Base-by-base conservation (phyloP, 2,797 vertebrate species). In the Pseudochirops corinnae region DNA sequence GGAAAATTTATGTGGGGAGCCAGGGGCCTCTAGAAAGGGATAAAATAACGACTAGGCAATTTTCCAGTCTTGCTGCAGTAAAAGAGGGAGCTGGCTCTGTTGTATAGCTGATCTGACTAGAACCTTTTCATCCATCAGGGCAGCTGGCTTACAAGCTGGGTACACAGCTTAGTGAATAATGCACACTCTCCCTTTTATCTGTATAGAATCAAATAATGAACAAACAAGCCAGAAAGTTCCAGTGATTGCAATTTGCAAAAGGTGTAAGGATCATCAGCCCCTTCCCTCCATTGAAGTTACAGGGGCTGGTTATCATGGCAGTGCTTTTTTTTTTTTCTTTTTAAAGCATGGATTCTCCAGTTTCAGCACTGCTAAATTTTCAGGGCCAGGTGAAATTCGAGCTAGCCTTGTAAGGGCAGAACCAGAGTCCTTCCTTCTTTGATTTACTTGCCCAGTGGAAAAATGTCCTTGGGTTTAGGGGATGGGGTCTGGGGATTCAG, bases 301-400 rank as follows among this genome's bases (percentile, higher is more conserved):
- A 95, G 96, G 60, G 93, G 82, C 50, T 92, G 90, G 33, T 93
- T 96, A 97, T 94, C 5, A 91, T 12, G 58, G 18, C 91, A 46
- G 18, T 46, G 24, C 39, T 3, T 87, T 87, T 87, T 67, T 67
- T 58, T 62, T 31, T 6, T 94, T 91, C 82, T 97, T 97, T 94
- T 29, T 97, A 98, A 97, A 56, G 50, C 33, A 90, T 94, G 93
- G 97, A 96, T 98, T 98, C 98, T 93, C 55, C 50, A 95, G 92
- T 93, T 97, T 97, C 95, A 91, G 97, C 91, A 94, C 33, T 0
- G 0, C 94, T 94, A 92, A 96, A 21, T 31, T 96, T 97, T 96
- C 97, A 97, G 57, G 0, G 52, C 90, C 21, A 90, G 97, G 55
- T 96, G 97, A 98, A 98, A 98, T 0, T 58, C n/a, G 97, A 98